Evolutionary conservation across 2,113 vertebrate species (phyloP).

Genomic region (Condylura cristata): DNA sequence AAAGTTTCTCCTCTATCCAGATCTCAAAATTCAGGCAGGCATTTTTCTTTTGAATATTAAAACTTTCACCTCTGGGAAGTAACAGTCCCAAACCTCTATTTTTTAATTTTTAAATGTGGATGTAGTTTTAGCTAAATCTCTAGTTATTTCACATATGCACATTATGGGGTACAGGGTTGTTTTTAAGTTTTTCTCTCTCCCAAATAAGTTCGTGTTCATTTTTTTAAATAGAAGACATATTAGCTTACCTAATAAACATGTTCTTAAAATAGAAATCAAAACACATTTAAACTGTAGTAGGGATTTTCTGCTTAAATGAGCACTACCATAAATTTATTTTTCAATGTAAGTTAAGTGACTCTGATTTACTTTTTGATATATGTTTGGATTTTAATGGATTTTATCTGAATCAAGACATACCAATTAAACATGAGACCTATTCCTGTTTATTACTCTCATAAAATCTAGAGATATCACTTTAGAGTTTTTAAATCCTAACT

Average conservation of each 20-base stretch:
- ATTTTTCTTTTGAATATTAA: conserved; percentile 57
- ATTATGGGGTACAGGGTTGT: neutral
- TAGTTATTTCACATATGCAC: conserved; percentile 37
- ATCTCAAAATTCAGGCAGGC: conserved; percentile 55
- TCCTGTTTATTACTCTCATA: conserved; percentile 55
- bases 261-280: conserved; percentile 30
- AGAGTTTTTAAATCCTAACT: conserved; percentile 51
- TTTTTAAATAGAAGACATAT: neutral
- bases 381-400: conserved; percentile 57
- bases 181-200: neutral
- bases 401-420: neutral
- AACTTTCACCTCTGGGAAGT: neutral
- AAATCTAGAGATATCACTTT: conserved; percentile 61
- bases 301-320: conserved; percentile 41
- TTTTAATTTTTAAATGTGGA: neutral
- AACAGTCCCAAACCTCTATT: neutral
- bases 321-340: conserved; percentile 40
- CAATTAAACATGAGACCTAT: conserved; percentile 45
- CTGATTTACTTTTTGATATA: conserved; percentile 27
- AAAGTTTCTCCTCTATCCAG: neutral
- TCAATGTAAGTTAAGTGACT: conserved; percentile 32
- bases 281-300: conserved; percentile 26
- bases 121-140: conserved; percentile 25
- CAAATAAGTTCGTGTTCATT: conserved; percentile 4
- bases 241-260: conserved; percentile 7